phyloP scores from a whole-genome alignment of 2,888 invertebrate genomes.

The Tetragonula carbonaria region DNA sequence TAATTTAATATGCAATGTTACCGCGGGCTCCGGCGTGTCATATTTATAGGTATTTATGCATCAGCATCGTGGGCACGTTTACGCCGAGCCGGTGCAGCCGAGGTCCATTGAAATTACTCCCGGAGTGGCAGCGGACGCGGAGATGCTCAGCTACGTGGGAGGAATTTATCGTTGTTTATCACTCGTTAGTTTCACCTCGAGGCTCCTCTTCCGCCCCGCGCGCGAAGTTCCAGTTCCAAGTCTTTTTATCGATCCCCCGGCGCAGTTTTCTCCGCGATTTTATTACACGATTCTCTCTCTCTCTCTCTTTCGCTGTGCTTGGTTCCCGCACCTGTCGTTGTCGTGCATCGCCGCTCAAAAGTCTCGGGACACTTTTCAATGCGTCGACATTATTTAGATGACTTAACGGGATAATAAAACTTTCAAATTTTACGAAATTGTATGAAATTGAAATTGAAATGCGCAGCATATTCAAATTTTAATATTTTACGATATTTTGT shows the following conservation, averaged over 20 bases:
- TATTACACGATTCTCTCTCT: slow-evolving; percentile 1
- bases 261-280: slow-evolving; percentile 23
- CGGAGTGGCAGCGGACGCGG: slow-evolving; percentile 33
- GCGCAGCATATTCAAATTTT: too few relatives aligned
- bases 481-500: too few relatives aligned
- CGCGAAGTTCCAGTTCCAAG: not conserved
- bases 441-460: too few relatives aligned
- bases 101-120: slow-evolving; percentile 72
- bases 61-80: slow-evolving; percentile 70
- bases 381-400: too few relatives aligned
- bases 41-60: slow-evolving; percentile 80
- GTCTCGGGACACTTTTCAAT: too few relatives aligned
- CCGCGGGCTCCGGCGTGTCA: slow-evolving; percentile 73
- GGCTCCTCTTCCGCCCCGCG: not conserved
- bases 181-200: slow-evolving; percentile 59
- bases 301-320: not conserved
- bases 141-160: slow-evolving; percentile 56
- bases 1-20: slow-evolving; percentile 81
- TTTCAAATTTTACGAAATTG: too few relatives aligned
- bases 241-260: not conserved
- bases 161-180: slow-evolving; percentile 72
- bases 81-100: slow-evolving; percentile 61
- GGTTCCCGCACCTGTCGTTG: slow-evolving; percentile 55
- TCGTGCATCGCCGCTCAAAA: not conserved
- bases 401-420: too few relatives aligned